Percentiles rank a stretch among this genome's conserved stretches.
phyloP scores from a whole-genome alignment of 2,888 invertebrate genomes.

The Eumerus sabulonum region DNA sequence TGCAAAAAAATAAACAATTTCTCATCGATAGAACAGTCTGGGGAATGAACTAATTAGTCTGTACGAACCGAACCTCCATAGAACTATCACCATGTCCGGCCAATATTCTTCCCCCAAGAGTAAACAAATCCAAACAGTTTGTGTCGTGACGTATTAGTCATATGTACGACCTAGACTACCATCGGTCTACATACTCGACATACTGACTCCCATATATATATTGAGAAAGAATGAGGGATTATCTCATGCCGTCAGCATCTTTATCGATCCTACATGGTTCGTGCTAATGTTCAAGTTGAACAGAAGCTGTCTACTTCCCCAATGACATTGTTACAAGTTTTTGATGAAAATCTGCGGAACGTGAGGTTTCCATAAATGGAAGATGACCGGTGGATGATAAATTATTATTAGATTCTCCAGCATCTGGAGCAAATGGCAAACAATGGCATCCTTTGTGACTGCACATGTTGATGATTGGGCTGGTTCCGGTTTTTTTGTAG shows the following conservation, averaged over 20 bases:
- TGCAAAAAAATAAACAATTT: no score
- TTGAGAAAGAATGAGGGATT: background rate
- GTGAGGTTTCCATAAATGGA: constrained; percentile 1
- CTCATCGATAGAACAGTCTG: no score
- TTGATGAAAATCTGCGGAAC: constrained; percentile 23
- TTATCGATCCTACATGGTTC: constrained; percentile 14
- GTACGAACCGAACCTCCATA: constrained; percentile 16
- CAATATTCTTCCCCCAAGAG: constrained; percentile 17
- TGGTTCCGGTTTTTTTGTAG: no score
- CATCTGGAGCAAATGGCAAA: constrained; percentile 25
- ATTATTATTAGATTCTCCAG: background rate
- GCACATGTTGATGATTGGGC: no score
- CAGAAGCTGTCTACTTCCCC: constrained; percentile 10
- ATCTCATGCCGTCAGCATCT: constrained; percentile 26
- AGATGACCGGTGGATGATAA: constrained; percentile 6
- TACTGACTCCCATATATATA: background rate
- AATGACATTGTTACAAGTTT: constrained; percentile 42
- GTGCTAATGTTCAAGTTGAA: background rate
- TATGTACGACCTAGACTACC: no score
- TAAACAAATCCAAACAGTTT: constrained; percentile 27
- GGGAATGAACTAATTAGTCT: no score
- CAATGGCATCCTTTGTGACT: background rate
- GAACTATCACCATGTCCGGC: constrained; percentile 13
- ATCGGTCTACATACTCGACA: no score
- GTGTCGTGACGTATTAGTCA: constrained; percentile 32